Evolutionary conservation across 2,113 vertebrate genomes (phyloP).

Genomic region (Vombatus ursinus): DNA sequence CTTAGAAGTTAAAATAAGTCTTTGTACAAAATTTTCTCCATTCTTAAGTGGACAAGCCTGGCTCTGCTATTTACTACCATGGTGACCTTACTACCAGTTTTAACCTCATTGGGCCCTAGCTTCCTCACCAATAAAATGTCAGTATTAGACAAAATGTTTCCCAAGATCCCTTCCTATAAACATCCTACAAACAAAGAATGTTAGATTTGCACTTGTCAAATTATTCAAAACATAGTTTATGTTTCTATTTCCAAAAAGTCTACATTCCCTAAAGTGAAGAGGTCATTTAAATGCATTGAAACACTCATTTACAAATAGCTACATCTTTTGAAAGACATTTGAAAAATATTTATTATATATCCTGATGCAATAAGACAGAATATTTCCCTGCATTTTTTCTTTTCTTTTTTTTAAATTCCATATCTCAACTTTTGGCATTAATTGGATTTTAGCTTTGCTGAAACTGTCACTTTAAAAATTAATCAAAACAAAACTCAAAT

Average conservation of each 20-base stretch:
- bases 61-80: not conserved
- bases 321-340: not conserved
- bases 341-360: not conserved
- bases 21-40: not conserved
- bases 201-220: not conserved
- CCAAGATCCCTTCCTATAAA: not conserved
- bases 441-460: not conserved
- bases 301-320: not conserved
- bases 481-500: conserved; percentile 26
- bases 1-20: not conserved
- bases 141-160: not conserved
- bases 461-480: conserved; percentile 39
- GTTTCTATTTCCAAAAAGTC: not conserved
- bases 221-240: not conserved
- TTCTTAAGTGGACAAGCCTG: not conserved
- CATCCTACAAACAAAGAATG: not conserved
- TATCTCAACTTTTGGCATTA: not conserved
- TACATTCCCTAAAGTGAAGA: not conserved
- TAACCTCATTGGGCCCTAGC: not conserved
- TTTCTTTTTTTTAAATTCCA: not conserved
- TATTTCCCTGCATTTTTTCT: not conserved
- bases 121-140: not conserved
- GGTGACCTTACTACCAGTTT: not conserved
- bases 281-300: not conserved
- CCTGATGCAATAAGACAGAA: not conserved